Percentiles rank a stretch among this genome's conserved stretches.
Conservation (phyloP, 2,113 vertebrate genomes). For the Carassius auratus region DNA sequence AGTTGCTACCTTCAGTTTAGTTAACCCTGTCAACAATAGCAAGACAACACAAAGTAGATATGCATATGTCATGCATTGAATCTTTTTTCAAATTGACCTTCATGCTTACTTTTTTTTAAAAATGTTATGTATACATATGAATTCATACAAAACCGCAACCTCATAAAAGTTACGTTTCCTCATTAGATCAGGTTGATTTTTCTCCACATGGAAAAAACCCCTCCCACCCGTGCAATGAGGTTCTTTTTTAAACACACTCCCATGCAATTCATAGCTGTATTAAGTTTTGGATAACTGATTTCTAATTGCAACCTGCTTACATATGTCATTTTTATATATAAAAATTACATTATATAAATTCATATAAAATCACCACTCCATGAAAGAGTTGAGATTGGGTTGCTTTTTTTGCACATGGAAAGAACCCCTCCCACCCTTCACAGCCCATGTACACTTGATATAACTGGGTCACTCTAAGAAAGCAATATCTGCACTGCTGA, state of each 20-base stretch:
- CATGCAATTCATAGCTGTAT: neutral
- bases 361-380: neutral
- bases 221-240: neutral
- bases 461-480: conserved; percentile 55
- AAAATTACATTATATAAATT: neutral
- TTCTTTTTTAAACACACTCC: neutral
- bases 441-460: neutral
- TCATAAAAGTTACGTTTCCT: too few species aligned
- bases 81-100: neutral
- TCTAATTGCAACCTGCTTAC: neutral
- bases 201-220: too few species aligned
- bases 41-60: neutral
- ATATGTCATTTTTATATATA: too few species aligned
- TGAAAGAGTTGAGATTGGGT: neutral
- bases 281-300: neutral
- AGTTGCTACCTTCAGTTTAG: neutral
- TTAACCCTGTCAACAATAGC: neutral
- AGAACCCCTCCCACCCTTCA: conserved; percentile 13
- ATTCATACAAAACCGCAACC: too few species aligned
- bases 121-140: too few species aligned
- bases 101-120: too few species aligned
- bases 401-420: conserved; percentile 19
- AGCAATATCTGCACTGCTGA: conserved; percentile 38
- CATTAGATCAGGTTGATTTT: too few species aligned
- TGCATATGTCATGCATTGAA: neutral